phyloP scores from a whole-genome alignment of 2,113 vertebrate genomes.

The Thamnophis sirtalis region DNA sequence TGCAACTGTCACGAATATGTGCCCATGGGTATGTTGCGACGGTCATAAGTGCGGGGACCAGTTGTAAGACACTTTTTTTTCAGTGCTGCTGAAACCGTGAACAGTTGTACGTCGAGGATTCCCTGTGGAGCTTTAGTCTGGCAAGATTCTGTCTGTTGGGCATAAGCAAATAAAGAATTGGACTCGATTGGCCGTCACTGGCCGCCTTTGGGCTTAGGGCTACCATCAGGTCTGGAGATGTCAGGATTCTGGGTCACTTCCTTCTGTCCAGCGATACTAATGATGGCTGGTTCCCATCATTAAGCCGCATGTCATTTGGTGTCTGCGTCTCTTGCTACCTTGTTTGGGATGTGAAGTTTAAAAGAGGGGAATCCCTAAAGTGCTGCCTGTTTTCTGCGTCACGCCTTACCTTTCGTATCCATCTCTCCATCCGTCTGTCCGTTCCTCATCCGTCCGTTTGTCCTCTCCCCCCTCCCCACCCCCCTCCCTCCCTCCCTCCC shows the following conservation, averaged over 20 bases:
- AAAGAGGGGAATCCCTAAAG: constrained; percentile 14
- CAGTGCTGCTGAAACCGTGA: neutral
- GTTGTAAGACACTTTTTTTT: neutral
- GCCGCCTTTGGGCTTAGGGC: neutral
- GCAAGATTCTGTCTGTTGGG: neutral
- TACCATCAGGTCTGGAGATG: neutral
- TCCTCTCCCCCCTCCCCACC: neutral
- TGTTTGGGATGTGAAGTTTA: constrained; percentile 8
- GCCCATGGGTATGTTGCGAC: neutral
- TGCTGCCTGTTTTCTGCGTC: constrained; percentile 14
- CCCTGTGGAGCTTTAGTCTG: neutral
- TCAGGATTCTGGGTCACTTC: neutral
- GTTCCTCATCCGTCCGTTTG: constrained; percentile 2
- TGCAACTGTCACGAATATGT: neutral
- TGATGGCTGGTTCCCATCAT: neutral
- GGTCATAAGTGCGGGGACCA: neutral
- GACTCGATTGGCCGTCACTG: neutral
- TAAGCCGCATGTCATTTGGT: neutral
- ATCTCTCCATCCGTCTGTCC: neutral
- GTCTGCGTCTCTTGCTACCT: constrained; percentile 7
- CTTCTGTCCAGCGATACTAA: neutral
- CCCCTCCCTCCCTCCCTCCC: constrained; percentile 39
- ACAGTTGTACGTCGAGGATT: neutral
- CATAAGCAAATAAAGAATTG: neutral
- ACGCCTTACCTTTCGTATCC: constrained; percentile 19